These are phyloP conservation scores for Zosterops hypoxanthus DNA, from an alignment of 2,113 vertebrate genomes.

Conservation along the genomic window DNA sequence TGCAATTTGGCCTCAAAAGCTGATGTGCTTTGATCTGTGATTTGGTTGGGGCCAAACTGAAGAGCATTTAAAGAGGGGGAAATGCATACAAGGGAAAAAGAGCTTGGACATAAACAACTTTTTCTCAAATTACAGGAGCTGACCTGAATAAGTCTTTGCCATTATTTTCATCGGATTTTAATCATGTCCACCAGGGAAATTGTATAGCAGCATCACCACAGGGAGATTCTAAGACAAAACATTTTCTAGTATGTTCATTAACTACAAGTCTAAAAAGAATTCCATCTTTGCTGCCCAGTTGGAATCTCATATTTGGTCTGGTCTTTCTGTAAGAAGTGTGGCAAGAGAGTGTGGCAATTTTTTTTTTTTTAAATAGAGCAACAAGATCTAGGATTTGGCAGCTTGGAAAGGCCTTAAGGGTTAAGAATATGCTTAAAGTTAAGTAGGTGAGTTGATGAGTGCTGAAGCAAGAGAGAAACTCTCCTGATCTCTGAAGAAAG, in stretches of 20 bases:
- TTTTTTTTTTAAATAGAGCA: neutral
- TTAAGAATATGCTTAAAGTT: neutral
- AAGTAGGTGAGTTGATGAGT: neutral
- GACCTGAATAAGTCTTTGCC: constrained; percentile 29
- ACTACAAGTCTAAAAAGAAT: neutral
- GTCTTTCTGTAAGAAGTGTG: neutral
- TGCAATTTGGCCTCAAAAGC: constrained; percentile 69
- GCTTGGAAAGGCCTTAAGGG: neutral
- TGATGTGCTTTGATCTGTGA: constrained; percentile 75
- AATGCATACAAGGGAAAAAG: neutral
- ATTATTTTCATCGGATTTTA: neutral
- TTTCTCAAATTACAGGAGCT: constrained; percentile 34
- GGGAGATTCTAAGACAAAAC: neutral
- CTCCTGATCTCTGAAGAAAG: neutral
- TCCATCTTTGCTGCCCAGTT: neutral
- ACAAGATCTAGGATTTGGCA: neutral
- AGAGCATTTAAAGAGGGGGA: constrained; percentile 47
- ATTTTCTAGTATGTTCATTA: neutral
- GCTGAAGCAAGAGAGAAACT: neutral
- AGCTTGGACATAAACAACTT: neutral
- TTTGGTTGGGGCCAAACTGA: constrained; percentile 39
- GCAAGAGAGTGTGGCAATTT: neutral
- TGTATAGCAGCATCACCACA: neutral
- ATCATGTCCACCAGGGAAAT: neutral
- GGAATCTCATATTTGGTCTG: neutral